Conservation (phyloP, 1,140 invertebrate genomes). For the Cheumatopsyche charites region DNA sequence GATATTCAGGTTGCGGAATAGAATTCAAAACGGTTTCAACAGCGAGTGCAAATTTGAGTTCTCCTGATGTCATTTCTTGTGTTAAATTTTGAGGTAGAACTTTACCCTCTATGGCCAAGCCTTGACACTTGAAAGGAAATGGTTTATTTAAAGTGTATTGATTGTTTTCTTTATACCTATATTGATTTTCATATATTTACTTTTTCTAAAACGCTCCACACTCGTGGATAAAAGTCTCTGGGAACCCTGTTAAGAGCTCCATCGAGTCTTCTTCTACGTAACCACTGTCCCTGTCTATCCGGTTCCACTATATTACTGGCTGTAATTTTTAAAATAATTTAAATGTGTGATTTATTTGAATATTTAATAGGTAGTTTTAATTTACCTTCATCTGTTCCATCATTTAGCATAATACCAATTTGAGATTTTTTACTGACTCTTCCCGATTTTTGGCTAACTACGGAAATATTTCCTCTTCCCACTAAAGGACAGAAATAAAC, state of each 20-base stretch:
- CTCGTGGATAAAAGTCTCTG: constrained; percentile 91
- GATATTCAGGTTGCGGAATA: constrained; percentile 97
- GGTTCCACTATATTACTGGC: constrained; percentile 59
- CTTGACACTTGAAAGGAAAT: constrained; percentile 80
- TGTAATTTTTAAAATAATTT: constrained; percentile 16
- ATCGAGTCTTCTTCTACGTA: constrained; percentile 89
- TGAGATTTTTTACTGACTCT: constrained; percentile 88
- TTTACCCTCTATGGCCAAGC: constrained; percentile 87
- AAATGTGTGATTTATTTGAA: constrained; percentile 1
- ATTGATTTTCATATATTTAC: constrained; percentile 56
- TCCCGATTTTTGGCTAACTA: constrained; percentile 83
- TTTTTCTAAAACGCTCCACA: constrained; percentile 90
- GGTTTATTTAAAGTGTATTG: background rate
- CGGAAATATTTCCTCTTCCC: constrained; percentile 82
- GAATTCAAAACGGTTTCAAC: constrained; percentile 97
- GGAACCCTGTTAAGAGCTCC: constrained; percentile 97
- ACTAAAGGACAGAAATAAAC: constrained; percentile 61
- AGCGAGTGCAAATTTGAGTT: constrained; percentile 97
- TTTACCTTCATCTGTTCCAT: constrained; percentile 62
- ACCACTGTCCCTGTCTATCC: constrained; percentile 96
- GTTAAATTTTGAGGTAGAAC: constrained; percentile 89
- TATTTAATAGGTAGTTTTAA: background rate
- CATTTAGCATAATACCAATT: constrained; percentile 70
- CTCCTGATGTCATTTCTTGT: constrained; percentile 98
- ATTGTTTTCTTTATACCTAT: constrained; percentile 28